phyloP scores from a whole-genome alignment of 2,797 vertebrate genomes.

The Amblyopsis hoosieri region DNA sequence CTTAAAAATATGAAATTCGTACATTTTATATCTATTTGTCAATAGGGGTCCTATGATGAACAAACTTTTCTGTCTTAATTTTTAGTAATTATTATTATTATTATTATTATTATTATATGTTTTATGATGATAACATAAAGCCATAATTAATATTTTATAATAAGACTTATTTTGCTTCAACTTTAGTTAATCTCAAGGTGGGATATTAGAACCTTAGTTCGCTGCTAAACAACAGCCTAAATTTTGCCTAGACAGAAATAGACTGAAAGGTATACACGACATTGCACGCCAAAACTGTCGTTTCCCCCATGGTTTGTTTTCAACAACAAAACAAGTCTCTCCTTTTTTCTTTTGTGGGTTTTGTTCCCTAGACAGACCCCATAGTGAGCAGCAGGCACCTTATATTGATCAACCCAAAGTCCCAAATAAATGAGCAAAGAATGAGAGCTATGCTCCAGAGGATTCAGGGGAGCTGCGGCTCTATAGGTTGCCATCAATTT shows the following conservation, averaged over 20 bases:
- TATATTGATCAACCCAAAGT: conserved; percentile 88
- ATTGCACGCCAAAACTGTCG: conserved; percentile 48
- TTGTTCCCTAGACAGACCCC: conserved; percentile 71
- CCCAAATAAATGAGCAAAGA: conserved; percentile 84
- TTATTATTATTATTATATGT: too few species aligned
- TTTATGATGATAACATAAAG: too few species aligned
- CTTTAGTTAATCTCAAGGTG: too few species aligned
- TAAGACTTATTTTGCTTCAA: too few species aligned
- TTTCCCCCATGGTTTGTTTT: conserved; percentile 70
- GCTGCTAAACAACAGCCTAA: conserved; percentile 50
- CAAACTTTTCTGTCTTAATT: too few species aligned
- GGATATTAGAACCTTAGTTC: conserved; percentile 25
- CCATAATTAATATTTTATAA: too few species aligned
- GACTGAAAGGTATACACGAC: conserved; percentile 13
- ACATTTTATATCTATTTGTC: too few species aligned
- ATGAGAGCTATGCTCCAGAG: conserved; percentile 84
- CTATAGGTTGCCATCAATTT: conserved; percentile 84
- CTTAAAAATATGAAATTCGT: too few species aligned
- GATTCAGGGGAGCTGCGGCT: conserved; percentile 71
- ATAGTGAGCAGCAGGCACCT: conserved; percentile 81
- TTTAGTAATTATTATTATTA: too few species aligned
- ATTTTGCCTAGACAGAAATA: conserved; percentile 61
- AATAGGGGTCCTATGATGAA: too few species aligned
- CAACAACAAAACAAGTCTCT: conserved; percentile 71
- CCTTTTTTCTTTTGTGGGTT: conserved; percentile 59